Conservation (phyloP, 2,888 invertebrate species). For the Opisthograptis luteolata region DNA sequence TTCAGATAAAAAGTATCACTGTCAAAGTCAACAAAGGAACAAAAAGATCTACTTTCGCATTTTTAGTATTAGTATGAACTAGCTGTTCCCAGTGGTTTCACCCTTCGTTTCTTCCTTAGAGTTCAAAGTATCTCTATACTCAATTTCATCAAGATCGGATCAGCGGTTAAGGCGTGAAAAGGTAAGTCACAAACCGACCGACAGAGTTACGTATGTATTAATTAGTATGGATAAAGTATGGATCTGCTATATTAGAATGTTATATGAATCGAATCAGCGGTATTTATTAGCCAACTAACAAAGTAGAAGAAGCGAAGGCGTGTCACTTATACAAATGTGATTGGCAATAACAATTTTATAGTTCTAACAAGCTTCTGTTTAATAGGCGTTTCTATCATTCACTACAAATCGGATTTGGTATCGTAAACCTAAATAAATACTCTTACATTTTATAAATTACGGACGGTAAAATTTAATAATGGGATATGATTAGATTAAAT, state of each 20-base stretch:
- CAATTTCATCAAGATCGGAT: no score
- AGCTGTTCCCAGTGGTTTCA: no score
- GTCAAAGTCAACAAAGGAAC: no score
- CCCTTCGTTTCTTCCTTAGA: no score
- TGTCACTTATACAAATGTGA: slow-evolving; percentile 27
- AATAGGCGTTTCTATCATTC: slow-evolving; percentile 29
- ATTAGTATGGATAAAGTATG: no score
- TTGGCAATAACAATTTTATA: slow-evolving; percentile 31
- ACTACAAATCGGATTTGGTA: slow-evolving; percentile 27
- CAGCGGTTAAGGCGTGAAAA: no score
- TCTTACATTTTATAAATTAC: slow-evolving; percentile 18
- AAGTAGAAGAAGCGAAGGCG: slow-evolving; percentile 13
- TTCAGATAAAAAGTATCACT: no score
- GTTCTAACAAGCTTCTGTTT: slow-evolving; percentile 29
- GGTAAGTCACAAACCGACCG: no score
- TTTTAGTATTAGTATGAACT: no score
- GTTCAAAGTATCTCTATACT: no score
- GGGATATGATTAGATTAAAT: slow-evolving; percentile 7
- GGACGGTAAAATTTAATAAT: slow-evolving; percentile 20
- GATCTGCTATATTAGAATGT: neutral
- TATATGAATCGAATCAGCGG: neutral
- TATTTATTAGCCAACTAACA: slow-evolving; percentile 19
- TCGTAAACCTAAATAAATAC: slow-evolving; percentile 24
- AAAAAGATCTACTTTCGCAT: no score
- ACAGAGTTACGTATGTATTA: no score